Base-by-base conservation (phyloP, 2,888 invertebrate species). In the Lepidocyrtinus sp. region DNA sequence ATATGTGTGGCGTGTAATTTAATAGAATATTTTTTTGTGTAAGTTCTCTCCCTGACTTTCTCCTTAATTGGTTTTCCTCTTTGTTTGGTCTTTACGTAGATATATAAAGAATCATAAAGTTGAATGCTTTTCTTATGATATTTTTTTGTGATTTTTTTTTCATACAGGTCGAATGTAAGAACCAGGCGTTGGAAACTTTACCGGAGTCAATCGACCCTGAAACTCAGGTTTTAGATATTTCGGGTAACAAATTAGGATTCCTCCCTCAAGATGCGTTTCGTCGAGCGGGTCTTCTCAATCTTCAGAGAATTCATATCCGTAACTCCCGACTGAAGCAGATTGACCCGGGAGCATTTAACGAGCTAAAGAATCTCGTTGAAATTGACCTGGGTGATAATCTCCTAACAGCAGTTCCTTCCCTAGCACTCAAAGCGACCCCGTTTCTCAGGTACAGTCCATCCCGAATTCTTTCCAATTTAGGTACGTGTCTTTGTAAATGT, bases 161-260 rank as follows among this genome's bases (percentile, higher is more conserved):
- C n/a, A n/a, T n/a, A 87, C 82, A 88, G 78, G 89, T 96, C 82
- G 96, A 96, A 90, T 97, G 97, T 89, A 93, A 93, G 88, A 93
- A 95, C 89, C 93, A 94, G 80, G 93, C 93, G 80, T 91, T 97
- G 85, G 95, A 94, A 87, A 93, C 93, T 75, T 93, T 97, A 85
- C 97, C 97, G 64, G 93, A 94, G 87, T 93, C 93, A 87, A 93
- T 96, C 85, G 95, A 96, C 89, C 92, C 94, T 59, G 95, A 94
- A 87, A 96, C 96, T 45, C 97, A 97, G 90, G 96, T 97, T 87
- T 90, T 97, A 88, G 96, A 96, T 90, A 92, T 96, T 88, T 95
- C 95, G 85, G 94, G 94, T 84, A 97, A 96, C 89, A 94, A 95
- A 89, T 91, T 97, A 87, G 94, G 94, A 89, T 93, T 94, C 85